A percentile compares a stretch with the other conserved stretches of the same genome.
phyloP scores from a whole-genome alignment of 35 echinoderm and acorn worm genomes.

The Acanthaster planci region DNA sequence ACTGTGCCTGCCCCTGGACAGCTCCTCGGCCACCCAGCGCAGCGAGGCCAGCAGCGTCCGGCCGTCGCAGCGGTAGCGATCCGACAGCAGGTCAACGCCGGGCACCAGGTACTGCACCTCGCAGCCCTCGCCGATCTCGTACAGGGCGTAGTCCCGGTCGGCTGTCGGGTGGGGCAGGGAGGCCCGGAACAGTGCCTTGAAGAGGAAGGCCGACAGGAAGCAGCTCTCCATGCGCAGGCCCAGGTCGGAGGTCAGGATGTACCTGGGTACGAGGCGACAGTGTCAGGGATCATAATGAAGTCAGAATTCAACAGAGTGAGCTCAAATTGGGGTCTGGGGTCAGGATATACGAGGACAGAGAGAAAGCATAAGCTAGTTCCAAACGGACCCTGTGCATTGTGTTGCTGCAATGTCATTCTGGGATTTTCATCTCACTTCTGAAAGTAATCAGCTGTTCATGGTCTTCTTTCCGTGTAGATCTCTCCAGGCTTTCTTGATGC shows the following conservation, averaged over 20 bases:
- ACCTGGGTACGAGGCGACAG: slow-evolving; percentile 42
- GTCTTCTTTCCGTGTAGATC: too few relatives aligned
- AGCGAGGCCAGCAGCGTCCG: slow-evolving; percentile 85
- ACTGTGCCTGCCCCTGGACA: slow-evolving; percentile 90
- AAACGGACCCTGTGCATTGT: too few relatives aligned
- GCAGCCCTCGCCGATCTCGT: slow-evolving; percentile 94
- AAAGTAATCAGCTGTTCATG: too few relatives aligned
- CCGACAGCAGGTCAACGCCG: slow-evolving; percentile 85
- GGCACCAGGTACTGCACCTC: slow-evolving; percentile 98
- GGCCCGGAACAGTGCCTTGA: slow-evolving; percentile 92
- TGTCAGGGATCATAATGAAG: too few relatives aligned
- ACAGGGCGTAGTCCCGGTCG: slow-evolving; percentile 96
- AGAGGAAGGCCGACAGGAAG: slow-evolving; percentile 92
- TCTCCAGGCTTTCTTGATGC: too few relatives aligned
- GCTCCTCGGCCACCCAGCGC: slow-evolving; percentile 93
- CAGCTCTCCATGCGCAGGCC: slow-evolving; percentile 90
- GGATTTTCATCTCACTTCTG: too few relatives aligned
- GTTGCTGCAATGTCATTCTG: too few relatives aligned
- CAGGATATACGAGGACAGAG: too few relatives aligned
- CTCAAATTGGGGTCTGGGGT: too few relatives aligned
- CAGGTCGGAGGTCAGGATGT: slow-evolving; percentile 89
- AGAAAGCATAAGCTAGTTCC: too few relatives aligned
- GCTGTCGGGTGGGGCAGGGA: slow-evolving; percentile 87
- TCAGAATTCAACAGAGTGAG: too few relatives aligned
- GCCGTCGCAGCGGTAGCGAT: slow-evolving; percentile 92